Evolutionary conservation across 2,113 vertebrate genomes (phyloP), one percentile per base, ranked within the genome.

Genomic region (Procavia capensis): DNA sequence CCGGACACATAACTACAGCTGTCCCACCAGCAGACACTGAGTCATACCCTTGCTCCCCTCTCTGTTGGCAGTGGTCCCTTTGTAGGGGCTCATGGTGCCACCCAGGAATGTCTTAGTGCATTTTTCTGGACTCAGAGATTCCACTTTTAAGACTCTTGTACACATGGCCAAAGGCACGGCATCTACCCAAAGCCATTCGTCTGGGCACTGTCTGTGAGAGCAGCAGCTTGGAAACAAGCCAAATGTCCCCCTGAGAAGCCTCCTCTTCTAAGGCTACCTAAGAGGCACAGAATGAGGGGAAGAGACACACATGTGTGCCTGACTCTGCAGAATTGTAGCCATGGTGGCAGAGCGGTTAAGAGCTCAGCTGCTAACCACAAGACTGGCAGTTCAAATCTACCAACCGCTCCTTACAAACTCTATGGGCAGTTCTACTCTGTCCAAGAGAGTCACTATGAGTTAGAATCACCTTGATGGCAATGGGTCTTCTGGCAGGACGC

Each of bases 21-120:
- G 80, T n/a, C 66, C 54, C 54, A 57, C 84, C 22, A 0, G 2
- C 22, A 0, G 2, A 19, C 9, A 20, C 29, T 0, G n/a, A 70
- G 54, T 43, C 31, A 10, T 0, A 4, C 3, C 2, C 36, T 1
- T 9, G 63, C 43, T 50, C 41, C 36, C 41, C 66, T 5, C 3
- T 0, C n/a, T 41, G 29, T 70, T 39, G 63, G 45, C 16, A 27
- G 59, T 10, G 2, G 39, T 47, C n/a, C 45, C 39, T 43, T 36
- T n/a, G 14, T 0, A 36, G 29, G 31, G 6, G 24, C 85, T 43
- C n/a, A 16, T 0, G 16, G 39, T 6, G 19, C 29, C 43, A 45
- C 24, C 17, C 31, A 13, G 78, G 2, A 59, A 39, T 14, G 2
- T 0, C 2, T 1, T 29, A 66, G 61, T 45, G 7, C 1, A 3